These are phyloP conservation scores for Syngnathus scovelli DNA, from an alignment of 2,113 vertebrate species.

Conservation along the genomic window DNA sequence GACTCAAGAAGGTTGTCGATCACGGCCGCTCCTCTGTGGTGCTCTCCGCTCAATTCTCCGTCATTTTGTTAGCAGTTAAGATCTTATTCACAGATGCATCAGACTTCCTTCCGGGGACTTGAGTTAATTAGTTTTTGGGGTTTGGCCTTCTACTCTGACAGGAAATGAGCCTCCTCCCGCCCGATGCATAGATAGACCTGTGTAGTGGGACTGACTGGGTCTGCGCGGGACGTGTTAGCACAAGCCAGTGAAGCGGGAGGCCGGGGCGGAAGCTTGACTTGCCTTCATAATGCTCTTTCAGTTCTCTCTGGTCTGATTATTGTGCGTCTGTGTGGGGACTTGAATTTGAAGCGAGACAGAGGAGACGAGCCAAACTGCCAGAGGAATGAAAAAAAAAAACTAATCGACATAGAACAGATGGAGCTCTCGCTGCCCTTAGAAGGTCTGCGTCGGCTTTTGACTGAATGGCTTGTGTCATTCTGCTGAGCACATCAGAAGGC, in stretches of 20 bases:
- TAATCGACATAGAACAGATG: constrained; percentile 30
- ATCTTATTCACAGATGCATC: neutral
- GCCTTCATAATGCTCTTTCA: constrained; percentile 59
- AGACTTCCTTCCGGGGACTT: constrained; percentile 12
- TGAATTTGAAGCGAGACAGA: neutral
- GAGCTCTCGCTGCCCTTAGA: constrained; percentile 27
- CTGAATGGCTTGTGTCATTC: too few species aligned
- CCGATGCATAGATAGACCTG: constrained; percentile 41
- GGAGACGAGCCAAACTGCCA: neutral
- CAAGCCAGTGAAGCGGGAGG: constrained; percentile 30
- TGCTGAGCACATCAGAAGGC: too few species aligned
- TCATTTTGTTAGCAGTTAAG: neutral
- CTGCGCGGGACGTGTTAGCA: constrained; percentile 49
- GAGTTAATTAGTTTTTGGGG: constrained; percentile 38
- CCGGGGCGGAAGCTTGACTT: constrained; percentile 35
- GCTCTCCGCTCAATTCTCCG: neutral
- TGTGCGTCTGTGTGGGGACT: constrained; percentile 4
- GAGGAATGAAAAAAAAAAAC: constrained; percentile 20
- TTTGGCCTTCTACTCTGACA: constrained; percentile 44
- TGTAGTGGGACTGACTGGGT: constrained; percentile 52
- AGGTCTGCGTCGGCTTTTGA: too few species aligned
- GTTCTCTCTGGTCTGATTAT: constrained; percentile 40
- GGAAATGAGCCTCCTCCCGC: constrained; percentile 43
- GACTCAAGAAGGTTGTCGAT: neutral
- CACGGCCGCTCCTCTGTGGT: neutral